Evolutionary conservation across 2,797 vertebrate genomes (phyloP).

Genomic region (Melanotaenia boesemani): DNA sequence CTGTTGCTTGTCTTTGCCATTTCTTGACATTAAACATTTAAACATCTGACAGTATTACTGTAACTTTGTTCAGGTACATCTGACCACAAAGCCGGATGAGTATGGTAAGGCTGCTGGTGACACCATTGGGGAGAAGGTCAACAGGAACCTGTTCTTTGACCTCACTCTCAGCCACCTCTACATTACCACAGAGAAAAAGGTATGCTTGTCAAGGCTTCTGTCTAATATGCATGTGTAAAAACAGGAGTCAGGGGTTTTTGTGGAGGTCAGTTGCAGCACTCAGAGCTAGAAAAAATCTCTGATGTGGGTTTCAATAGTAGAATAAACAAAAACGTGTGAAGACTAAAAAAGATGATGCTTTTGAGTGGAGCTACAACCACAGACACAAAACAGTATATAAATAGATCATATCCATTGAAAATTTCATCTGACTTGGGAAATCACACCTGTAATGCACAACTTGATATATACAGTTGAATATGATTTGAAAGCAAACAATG

Average conservation of each 20-base stretch:
- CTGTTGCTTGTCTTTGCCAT: slow-evolving; percentile 27
- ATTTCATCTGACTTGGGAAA: neutral
- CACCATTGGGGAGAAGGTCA: slow-evolving; percentile 84
- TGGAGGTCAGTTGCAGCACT: neutral
- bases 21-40: slow-evolving; percentile 20
- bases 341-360: neutral
- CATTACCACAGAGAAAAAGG: slow-evolving; percentile 93
- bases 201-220: slow-evolving; percentile 50
- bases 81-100: slow-evolving; percentile 73
- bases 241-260: neutral
- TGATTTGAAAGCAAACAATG: neutral
- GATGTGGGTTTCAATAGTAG: neutral
- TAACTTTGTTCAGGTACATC: slow-evolving; percentile 84
- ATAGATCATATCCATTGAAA: neutral
- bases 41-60: slow-evolving; percentile 6
- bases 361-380: neutral
- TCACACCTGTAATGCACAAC: neutral
- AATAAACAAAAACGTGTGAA: neutral
- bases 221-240: neutral
- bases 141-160: slow-evolving; percentile 93
- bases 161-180: slow-evolving; percentile 87
- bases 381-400: neutral
- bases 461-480: neutral
- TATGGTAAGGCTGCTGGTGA: slow-evolving; percentile 84
- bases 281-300: neutral